These are phyloP conservation scores for Lethenteron reissneri DNA, from an alignment of 2,113 vertebrate species.

Conservation along the genomic window DNA sequence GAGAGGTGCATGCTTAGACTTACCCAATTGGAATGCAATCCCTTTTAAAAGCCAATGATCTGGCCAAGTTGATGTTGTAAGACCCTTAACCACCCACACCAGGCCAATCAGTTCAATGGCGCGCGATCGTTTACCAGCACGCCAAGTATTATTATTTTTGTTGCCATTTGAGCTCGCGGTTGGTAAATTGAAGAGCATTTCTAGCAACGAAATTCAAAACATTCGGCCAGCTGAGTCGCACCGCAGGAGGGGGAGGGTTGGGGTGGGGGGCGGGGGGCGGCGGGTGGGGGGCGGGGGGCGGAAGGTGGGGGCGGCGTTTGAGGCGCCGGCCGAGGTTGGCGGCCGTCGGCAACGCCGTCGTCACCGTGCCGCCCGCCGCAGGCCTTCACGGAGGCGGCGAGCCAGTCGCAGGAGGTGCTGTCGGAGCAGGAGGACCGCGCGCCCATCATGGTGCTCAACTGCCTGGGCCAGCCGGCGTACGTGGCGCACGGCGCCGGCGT, in stretches of 20 bases:
- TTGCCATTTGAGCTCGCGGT: too few species aligned
- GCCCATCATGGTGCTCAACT: neutral
- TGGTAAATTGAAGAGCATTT: neutral
- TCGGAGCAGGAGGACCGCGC: too few species aligned
- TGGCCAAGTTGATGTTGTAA: too few species aligned
- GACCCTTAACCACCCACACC: too few species aligned
- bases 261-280: neutral
- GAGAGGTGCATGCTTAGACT: too few species aligned
- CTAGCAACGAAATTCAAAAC: neutral
- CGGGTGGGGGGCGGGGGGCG: neutral
- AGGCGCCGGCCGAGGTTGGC: neutral
- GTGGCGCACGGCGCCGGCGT: neutral
- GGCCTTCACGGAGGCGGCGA: conserved; percentile 1
- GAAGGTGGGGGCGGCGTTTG: neutral
- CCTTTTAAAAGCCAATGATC: too few species aligned
- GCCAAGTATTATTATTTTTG: too few species aligned
- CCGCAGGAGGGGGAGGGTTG: neutral
- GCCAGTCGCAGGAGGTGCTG: neutral
- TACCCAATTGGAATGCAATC: too few species aligned
- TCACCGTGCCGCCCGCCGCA: neutral
- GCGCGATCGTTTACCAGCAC: too few species aligned
- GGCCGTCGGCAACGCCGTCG: too few species aligned
- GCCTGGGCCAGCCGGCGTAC: neutral
- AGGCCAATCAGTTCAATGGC: too few species aligned
- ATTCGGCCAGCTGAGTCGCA: neutral